Evolutionary conservation across 2,888 invertebrate genomes (phyloP).

Genomic region (Ischnus inquisitorius): DNA sequence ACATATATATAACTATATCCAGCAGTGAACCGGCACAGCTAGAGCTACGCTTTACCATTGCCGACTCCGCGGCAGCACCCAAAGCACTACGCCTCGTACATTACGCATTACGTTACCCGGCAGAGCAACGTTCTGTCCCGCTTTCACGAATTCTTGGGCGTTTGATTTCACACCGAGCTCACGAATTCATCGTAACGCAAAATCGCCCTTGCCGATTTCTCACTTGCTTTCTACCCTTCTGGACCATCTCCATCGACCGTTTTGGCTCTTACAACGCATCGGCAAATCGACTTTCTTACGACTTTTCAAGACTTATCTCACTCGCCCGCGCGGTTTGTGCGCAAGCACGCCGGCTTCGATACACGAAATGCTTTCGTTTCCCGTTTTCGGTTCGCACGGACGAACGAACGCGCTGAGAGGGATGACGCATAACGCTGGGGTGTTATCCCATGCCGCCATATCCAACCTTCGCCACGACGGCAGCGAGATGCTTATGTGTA

Average conservation of each 20-base stretch:
- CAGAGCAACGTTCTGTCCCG: conserved; percentile 66
- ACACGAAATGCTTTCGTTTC: conserved; percentile 26
- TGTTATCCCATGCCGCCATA: conserved; percentile 12
- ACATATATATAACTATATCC: conserved; percentile 19
- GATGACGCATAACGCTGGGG: conserved; percentile 38
- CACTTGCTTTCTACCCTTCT: conserved; percentile 2
- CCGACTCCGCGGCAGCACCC: conserved; percentile 55
- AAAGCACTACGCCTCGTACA: conserved; percentile 74
- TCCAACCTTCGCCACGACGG: conserved; percentile 11
- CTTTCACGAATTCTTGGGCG: conserved; percentile 65
- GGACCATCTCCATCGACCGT: background rate
- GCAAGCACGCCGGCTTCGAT: conserved; percentile 10
- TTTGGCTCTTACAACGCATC: conserved; percentile 74
- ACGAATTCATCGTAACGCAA: conserved; percentile 56
- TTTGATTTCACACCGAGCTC: conserved; percentile 36
- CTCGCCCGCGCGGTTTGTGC: conserved; percentile 1
- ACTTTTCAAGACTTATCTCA: conserved; percentile 69
- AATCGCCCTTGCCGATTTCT: conserved; percentile 46
- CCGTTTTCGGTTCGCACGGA: conserved; percentile 30
- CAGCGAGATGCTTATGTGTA: background rate
- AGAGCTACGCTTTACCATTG: conserved; percentile 23
- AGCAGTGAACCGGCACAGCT: conserved; percentile 29
- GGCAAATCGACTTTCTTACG: conserved; percentile 80
- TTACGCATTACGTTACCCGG: conserved; percentile 78
- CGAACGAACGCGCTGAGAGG: conserved; percentile 13